Base-by-base conservation (phyloP, 1,140 invertebrate species). In the Dendrolimus kikuchii region DNA sequence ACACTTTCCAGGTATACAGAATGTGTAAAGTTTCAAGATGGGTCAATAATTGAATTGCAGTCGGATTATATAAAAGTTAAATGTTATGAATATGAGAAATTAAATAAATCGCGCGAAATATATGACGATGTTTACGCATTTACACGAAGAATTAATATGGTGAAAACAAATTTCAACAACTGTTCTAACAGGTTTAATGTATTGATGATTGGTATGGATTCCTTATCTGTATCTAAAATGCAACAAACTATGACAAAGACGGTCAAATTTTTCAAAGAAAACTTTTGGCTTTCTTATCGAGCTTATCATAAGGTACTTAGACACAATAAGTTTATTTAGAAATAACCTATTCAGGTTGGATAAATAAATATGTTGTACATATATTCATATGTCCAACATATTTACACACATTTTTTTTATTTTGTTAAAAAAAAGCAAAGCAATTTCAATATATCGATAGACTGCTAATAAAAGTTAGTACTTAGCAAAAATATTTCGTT, bases 151-250 rank as follows among this genome's bases (percentile, higher is more conserved):
- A 72, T 66, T 23, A 60, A 66, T 41, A 40, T 52, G 36, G 59
- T 43, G 37, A 54, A 60, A 53, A 52, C 38, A 52, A 55, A 64
- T 52, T 42, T 23, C 50, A 68, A 48, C 38, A 51, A 55, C 50
- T 77, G 74, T 40, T 62, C 71, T 45, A 52, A 60, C 1, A 72
- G 75, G 63, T 81, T 91, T 43, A 93, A 90, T 71, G 90, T 98
- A 4, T 78, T 96, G 1, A 87, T 95, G 59, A 71, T 97, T 2
- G 95, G 95, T 36, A 92, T 96, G 49, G 95, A 97, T 74, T 95
- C 94, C 47, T 92, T 96, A 45, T 96, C 95, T 0, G 87, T 94
- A 50, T 84, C 94, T 5, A 95, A 96, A 74, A 89, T 95, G 40
- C 89, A 91, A 38, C 90, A 95, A 40, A 91, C 93, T 8, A 92